Conservation (phyloP, 2,797 vertebrate species). For the Rhincodon typus region DNA sequence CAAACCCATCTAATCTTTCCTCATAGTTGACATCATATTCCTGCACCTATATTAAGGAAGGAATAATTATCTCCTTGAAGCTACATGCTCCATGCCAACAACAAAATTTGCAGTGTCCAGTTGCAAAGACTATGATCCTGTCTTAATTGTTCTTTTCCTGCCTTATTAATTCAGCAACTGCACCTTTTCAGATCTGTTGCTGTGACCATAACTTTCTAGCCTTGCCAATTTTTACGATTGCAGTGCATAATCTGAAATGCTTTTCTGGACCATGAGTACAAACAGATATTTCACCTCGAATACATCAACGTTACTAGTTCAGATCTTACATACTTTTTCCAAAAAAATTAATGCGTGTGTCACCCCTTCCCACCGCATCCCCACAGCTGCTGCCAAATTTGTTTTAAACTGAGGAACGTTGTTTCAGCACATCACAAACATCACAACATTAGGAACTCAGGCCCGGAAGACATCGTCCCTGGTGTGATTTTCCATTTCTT, state of each 20-base stretch:
- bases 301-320: too few relatives aligned
- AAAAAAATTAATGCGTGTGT: not conserved
- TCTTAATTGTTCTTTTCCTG: not conserved
- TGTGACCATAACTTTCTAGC: not conserved
- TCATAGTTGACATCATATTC: not conserved
- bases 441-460: not conserved
- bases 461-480: not conserved
- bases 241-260: not conserved
- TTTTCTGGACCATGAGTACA: not conserved
- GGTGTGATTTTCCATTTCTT: not conserved
- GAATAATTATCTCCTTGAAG: not conserved
- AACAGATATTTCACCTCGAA: not conserved
- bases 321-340: not conserved
- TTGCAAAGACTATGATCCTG: not conserved
- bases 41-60: not conserved
- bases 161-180: not conserved
- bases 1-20: not conserved
- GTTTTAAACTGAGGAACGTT: not conserved
- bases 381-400: not conserved
- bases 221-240: not conserved
- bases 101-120: not conserved
- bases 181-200: not conserved
- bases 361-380: not conserved
- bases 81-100: not conserved
- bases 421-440: not conserved